A percentile compares a stretch with the other conserved stretches of the same genome.
phyloP scores from a whole-genome alignment of 2,113 vertebrate species.

The Ascaphus truei region DNA sequence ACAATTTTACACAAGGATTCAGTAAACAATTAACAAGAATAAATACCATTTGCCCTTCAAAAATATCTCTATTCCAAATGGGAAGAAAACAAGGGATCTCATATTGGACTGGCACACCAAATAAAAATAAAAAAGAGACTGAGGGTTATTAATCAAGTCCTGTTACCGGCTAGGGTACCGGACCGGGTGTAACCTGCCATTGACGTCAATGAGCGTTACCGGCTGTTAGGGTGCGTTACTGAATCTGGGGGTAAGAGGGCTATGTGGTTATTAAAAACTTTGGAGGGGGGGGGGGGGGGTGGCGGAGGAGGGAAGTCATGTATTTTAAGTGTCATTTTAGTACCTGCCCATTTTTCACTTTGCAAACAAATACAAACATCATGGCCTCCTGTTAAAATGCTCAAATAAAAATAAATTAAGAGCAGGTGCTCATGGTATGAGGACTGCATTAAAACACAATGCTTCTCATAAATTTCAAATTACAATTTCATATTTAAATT shows the following conservation, averaged over 20 bases:
- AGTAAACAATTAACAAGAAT: constrained; percentile 57
- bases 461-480: constrained; percentile 50
- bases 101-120: constrained; percentile 53
- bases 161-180: too few relatives aligned
- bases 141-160: too few relatives aligned
- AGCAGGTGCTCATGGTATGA: constrained; percentile 40
- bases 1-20: constrained; percentile 58
- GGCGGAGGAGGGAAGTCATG: not conserved
- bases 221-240: too few relatives aligned
- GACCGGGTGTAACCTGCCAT: too few relatives aligned
- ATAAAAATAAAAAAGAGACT: constrained; percentile 47
- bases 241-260: too few relatives aligned
- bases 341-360: constrained; percentile 44
- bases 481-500: constrained; percentile 45
- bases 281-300: too few relatives aligned
- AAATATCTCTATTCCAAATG: constrained; percentile 49
- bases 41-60: constrained; percentile 61
- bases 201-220: too few relatives aligned
- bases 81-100: constrained; percentile 37
- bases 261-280: constrained; percentile 24
- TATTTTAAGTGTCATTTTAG: not conserved
- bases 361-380: constrained; percentile 53
- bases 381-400: constrained; percentile 58
- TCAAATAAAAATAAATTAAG: constrained; percentile 48
- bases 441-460: constrained; percentile 47